Evolutionary conservation across 2,113 vertebrate species (phyloP), one percentile per base, ranked within the genome.

Genomic region (Scalopus aquaticus): DNA sequence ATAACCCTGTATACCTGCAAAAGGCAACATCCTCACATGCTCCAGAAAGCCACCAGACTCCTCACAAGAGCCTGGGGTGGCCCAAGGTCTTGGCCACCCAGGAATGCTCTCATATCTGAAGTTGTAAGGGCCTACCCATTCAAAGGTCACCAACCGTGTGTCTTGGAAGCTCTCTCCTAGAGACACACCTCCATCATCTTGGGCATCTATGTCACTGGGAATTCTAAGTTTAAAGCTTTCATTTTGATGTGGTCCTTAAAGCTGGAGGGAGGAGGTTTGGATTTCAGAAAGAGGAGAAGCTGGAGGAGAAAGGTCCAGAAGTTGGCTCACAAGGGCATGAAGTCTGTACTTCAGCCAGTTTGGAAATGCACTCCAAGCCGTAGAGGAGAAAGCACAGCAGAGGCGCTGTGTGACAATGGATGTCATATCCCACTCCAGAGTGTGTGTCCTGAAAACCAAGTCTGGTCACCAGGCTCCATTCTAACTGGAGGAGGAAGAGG

Each of bases 181-280:
- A 94, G 87, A 87, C 70, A 96, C 19, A 30, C 67, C 54, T 62
- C 20, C 46, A 19, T 54, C 84, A 84, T 42, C 54, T 22, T 46
- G 20, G 46, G 51, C 72, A 7, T 94, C 77, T 91, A 24, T 44
- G 26, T 67, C 49, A 37, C 19, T 67, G 30, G 58, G 80, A 91
- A 88, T 82, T 54, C 65, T 77, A 35, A 83, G 46, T 89, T 83
- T n/a, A 39, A 85, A 93, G 54, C 82, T 96, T 93, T 92, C 81
- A 56, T 90, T 90, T 76, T 74, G 51, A 90, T 78, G 24, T 58
- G 77, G 81, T 90, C 73, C 72, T 74, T 74, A 42, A 78, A 96
- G 95, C 95, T 95, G 87, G 96, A 97, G 95, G 95, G 94, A 97
- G 94, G 51, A 11, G 9, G 72, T 84, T 96, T 65, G 10, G 20